Percentiles rank a stretch among this genome's conserved stretches.
Conservation (phyloP, 2,113 vertebrate genomes). For the Recurvirostra avosetta region DNA sequence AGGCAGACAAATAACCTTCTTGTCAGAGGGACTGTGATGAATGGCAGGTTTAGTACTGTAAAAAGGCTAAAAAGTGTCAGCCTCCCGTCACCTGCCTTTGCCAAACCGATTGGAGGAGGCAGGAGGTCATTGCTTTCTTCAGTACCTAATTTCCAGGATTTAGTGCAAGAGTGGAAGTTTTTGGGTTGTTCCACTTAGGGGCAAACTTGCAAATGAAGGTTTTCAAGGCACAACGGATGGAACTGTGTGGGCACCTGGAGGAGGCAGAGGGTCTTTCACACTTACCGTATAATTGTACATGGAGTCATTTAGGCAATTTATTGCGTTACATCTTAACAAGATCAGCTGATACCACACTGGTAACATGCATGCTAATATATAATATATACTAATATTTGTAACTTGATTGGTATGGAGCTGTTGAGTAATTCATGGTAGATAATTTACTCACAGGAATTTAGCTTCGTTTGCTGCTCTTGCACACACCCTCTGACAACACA, state of each 20-base stretch:
- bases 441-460: background rate
- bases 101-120: background rate
- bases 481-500: background rate
- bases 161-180: background rate
- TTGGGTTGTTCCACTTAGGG: accelerated
- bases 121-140: background rate
- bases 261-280: background rate
- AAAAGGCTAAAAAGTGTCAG: background rate
- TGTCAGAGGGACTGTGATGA: background rate
- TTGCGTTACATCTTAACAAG: background rate
- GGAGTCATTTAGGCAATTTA: background rate
- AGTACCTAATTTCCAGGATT: background rate
- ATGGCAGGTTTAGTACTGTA: background rate
- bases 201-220: background rate
- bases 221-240: background rate
- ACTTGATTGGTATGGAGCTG: background rate
- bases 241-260: background rate
- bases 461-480: background rate
- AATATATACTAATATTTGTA: background rate
- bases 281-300: accelerated
- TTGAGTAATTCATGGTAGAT: background rate
- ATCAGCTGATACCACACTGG: background rate
- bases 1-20: background rate
- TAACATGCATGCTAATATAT: background rate
- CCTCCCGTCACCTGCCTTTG: background rate